Percentiles rank a stretch among this genome's conserved stretches.
Evolutionary conservation across 2,888 invertebrate genomes (phyloP).

Genomic region (Chrysomela aeneicollis): DNA sequence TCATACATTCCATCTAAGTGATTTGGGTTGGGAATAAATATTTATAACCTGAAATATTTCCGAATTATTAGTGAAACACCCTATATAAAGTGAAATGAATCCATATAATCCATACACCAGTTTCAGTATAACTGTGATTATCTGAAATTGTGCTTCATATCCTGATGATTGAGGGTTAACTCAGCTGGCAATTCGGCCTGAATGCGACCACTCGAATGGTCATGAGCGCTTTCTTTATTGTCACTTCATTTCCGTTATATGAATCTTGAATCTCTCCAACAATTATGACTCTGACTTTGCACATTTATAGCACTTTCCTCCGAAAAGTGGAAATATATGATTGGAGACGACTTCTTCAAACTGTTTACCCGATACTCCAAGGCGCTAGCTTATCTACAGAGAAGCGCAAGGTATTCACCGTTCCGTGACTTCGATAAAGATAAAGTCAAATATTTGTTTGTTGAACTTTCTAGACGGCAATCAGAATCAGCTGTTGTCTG

Average conservation of each 20-base stretch:
- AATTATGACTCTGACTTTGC: neutral
- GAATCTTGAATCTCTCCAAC: neutral
- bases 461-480: constrained; percentile 23
- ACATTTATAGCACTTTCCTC: neutral
- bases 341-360: constrained; percentile 2
- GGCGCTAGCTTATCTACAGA: constrained; percentile 17
- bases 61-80: too few relatives aligned
- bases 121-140: too few relatives aligned
- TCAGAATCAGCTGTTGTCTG: constrained; percentile 23
- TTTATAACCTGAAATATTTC: too few relatives aligned
- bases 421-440: constrained; percentile 17
- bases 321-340: neutral
- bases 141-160: too few relatives aligned
- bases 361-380: constrained; percentile 10
- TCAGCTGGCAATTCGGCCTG: too few relatives aligned
- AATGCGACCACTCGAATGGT: too few relatives aligned
- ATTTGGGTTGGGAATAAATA: too few relatives aligned
- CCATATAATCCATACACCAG: too few relatives aligned
- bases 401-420: constrained; percentile 15
- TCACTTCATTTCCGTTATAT: neutral
- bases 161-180: too few relatives aligned
- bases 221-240: too few relatives aligned
- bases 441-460: constrained; percentile 22
- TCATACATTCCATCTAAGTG: too few relatives aligned
- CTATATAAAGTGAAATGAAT: too few relatives aligned